phyloP scores from a whole-genome alignment of 2,113 vertebrate species.

The Taxidea taxus region DNA sequence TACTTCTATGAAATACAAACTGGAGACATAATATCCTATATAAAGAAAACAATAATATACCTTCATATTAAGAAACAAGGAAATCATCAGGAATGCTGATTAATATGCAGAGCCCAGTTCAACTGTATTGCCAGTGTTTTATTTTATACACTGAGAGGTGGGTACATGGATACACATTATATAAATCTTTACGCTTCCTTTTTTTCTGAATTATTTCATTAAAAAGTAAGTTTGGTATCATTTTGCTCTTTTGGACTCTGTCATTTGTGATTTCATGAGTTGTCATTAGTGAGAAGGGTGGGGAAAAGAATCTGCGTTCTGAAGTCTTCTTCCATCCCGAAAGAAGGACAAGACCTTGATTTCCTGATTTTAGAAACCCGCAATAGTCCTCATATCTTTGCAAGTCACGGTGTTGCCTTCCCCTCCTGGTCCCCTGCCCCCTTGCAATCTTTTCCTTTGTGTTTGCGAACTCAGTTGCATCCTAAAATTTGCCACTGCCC shows the following conservation, averaged over 20 bases:
- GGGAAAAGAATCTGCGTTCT: neutral
- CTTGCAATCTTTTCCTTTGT: neutral
- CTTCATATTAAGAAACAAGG: neutral
- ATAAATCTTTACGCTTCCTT: neutral
- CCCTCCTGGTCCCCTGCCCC: neutral
- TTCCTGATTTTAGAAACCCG: neutral
- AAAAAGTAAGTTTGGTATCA: neutral
- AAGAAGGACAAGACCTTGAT: neutral
- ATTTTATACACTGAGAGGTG: neutral
- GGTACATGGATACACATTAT: neutral
- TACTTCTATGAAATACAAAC: conserved; percentile 13
- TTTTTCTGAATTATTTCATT: neutral
- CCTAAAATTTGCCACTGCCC: conserved; percentile 60
- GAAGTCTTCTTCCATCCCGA: neutral
- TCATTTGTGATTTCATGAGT: neutral
- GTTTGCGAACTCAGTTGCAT: conserved; percentile 22
- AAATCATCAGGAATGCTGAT: neutral
- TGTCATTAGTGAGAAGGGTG: neutral
- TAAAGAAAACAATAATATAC: neutral
- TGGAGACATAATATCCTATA: neutral
- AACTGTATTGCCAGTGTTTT: neutral
- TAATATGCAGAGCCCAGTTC: neutral
- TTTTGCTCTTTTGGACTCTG: neutral
- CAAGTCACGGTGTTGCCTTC: neutral
- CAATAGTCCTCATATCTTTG: neutral